Evolutionary conservation across 2,797 vertebrate genomes (phyloP).

Genomic region (Pantherophis alleghaniensis): DNA sequence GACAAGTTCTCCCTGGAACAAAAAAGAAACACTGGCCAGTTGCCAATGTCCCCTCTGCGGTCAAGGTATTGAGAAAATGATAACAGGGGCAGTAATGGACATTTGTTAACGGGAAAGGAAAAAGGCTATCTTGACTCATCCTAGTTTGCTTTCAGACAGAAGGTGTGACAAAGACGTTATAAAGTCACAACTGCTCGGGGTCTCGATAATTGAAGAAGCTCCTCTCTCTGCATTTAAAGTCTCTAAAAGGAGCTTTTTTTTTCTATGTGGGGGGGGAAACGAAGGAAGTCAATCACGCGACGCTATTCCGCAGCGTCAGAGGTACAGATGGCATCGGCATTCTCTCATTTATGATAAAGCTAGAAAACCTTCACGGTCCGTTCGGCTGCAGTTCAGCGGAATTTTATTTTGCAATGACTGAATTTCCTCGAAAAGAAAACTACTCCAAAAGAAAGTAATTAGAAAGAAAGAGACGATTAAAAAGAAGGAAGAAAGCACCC

Average conservation of each 20-base stretch:
- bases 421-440: not conserved
- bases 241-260: not conserved
- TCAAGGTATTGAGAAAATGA: not conserved
- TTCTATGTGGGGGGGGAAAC: not conserved
- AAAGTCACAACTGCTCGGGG: not conserved
- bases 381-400: not conserved
- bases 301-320: not conserved
- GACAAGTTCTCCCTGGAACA: not conserved
- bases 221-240: not conserved
- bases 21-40: not conserved
- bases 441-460: not conserved
- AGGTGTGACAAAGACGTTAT: not conserved
- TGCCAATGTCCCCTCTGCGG: not conserved
- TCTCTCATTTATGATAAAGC: not conserved
- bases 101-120: not conserved
- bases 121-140: not conserved
- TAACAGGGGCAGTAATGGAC: not conserved
- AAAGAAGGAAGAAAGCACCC: not conserved
- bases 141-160: not conserved
- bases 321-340: not conserved
- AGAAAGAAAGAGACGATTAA: not conserved
- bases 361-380: not conserved
- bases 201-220: not conserved
- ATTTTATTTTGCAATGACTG: not conserved
- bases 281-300: not conserved